phyloP scores from a whole-genome alignment of 2,797 vertebrate species.

The Basileuterus tristriatus region DNA sequence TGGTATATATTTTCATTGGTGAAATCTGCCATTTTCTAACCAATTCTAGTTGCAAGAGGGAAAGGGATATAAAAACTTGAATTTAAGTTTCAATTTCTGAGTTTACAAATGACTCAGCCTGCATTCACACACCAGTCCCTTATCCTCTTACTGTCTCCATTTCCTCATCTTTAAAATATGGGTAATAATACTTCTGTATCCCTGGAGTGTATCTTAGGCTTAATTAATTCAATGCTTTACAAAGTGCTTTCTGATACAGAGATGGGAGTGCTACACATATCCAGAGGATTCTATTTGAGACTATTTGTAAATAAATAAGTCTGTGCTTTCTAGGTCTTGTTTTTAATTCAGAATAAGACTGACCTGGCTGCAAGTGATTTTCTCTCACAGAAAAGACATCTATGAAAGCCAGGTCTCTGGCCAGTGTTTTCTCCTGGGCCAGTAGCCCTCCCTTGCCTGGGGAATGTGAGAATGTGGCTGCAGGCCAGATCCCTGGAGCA shows the following conservation, averaged over 20 bases:
- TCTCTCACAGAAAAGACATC: neutral
- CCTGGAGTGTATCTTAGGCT: conserved; percentile 29
- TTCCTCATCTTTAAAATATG: conserved; percentile 65
- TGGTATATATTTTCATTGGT: neutral
- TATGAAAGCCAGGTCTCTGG: neutral
- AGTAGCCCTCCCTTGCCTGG: neutral
- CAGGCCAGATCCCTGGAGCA: neutral
- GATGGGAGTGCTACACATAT: neutral
- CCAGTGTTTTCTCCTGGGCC: neutral
- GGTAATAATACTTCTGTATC: conserved; percentile 30
- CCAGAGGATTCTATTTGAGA: neutral
- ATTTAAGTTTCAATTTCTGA: conserved; percentile 7
- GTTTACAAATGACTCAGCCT: conserved; percentile 12
- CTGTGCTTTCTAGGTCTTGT: neutral
- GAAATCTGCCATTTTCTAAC: neutral
- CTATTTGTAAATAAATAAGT: conserved; percentile 25
- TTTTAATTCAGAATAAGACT: conserved; percentile 7
- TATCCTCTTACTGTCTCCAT: conserved; percentile 23
- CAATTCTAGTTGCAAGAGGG: neutral
- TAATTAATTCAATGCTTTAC: conserved; percentile 50
- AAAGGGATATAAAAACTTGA: neutral
- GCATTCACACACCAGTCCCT: neutral
- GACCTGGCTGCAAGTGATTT: neutral
- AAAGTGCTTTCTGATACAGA: conserved; percentile 24
- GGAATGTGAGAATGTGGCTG: conserved; percentile 16